phyloP scores from a whole-genome alignment of 2,888 invertebrate genomes.

The Apoda limacodes region DNA sequence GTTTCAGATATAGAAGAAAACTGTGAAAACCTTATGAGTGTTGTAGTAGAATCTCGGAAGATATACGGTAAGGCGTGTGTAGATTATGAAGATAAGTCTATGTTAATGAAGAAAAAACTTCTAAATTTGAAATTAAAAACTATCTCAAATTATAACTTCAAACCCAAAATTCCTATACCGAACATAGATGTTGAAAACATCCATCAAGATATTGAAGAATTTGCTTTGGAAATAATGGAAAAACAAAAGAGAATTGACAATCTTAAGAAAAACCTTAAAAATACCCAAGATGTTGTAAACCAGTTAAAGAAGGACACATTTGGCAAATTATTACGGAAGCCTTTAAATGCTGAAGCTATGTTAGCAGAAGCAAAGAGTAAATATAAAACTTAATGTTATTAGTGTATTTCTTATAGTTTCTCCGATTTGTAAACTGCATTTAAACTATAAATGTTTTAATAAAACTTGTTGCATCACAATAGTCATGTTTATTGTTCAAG shows the following conservation, averaged over 20 bases:
- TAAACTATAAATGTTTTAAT: no score
- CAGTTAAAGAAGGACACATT: slow-evolving; percentile 39
- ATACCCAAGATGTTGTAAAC: slow-evolving; percentile 34
- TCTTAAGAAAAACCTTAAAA: slow-evolving; percentile 28
- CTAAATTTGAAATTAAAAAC: slow-evolving; percentile 42
- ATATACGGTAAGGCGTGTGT: slow-evolving; percentile 44
- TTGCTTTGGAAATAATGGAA: slow-evolving; percentile 30
- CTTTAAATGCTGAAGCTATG: slow-evolving; percentile 35
- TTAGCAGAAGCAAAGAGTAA: slow-evolving; percentile 35
- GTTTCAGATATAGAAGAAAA: slow-evolving; percentile 39
- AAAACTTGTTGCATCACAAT: no score
- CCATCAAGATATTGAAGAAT: slow-evolving; percentile 35
- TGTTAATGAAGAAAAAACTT: slow-evolving; percentile 42
- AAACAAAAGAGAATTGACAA: slow-evolving; percentile 29
- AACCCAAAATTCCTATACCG: slow-evolving; percentile 32
- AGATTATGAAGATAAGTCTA: slow-evolving; percentile 43
- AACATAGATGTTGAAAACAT: slow-evolving; percentile 25
- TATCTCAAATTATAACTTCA: slow-evolving; percentile 36
- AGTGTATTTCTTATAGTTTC: slow-evolving; percentile 5
- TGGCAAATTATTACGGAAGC: slow-evolving; percentile 31
- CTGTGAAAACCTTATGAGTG: slow-evolving; percentile 53
- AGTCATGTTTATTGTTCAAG: no score
- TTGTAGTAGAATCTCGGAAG: slow-evolving; percentile 59
- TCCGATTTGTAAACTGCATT: slow-evolving; percentile 6
- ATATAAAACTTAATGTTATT: slow-evolving; percentile 9